These are phyloP conservation scores for Tenthredo notha DNA, from an alignment of 2,888 invertebrate species.

Conservation along the genomic window DNA sequence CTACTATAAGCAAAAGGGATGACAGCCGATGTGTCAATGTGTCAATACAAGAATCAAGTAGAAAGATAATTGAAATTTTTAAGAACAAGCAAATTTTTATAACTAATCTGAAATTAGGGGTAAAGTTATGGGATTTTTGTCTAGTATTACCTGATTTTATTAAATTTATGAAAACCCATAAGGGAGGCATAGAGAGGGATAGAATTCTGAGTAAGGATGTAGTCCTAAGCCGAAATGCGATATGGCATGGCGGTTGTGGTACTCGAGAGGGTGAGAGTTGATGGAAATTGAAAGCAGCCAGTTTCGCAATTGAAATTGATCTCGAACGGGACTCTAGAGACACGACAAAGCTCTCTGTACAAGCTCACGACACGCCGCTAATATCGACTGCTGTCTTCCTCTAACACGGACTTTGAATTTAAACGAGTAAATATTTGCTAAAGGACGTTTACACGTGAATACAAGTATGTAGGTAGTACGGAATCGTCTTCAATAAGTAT, in stretches of 20 bases:
- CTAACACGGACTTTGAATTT: constrained; percentile 31
- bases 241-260: background rate
- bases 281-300: constrained; percentile 44
- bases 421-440: constrained; percentile 43
- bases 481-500: background rate
- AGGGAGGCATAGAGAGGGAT: background rate
- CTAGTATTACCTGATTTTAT: background rate
- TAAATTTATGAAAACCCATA: background rate
- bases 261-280: constrained; percentile 17
- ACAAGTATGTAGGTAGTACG: background rate
- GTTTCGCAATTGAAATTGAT: constrained; percentile 48
- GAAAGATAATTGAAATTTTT: too few relatives aligned
- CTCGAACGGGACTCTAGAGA: constrained; percentile 26
- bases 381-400: constrained; percentile 36
- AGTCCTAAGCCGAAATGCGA: background rate
- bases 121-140: too few relatives aligned
- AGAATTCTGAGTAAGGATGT: background rate
- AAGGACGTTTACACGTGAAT: constrained; percentile 34
- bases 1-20: background rate
- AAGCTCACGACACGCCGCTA: constrained; percentile 39
- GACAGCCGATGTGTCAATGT: background rate
- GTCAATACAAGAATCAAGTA: too few relatives aligned
- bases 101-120: too few relatives aligned
- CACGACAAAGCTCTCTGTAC: constrained; percentile 41
- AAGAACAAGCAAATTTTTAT: too few relatives aligned